Base-by-base conservation (phyloP, 2,113 vertebrate genomes). In the Lates calcarifer region DNA sequence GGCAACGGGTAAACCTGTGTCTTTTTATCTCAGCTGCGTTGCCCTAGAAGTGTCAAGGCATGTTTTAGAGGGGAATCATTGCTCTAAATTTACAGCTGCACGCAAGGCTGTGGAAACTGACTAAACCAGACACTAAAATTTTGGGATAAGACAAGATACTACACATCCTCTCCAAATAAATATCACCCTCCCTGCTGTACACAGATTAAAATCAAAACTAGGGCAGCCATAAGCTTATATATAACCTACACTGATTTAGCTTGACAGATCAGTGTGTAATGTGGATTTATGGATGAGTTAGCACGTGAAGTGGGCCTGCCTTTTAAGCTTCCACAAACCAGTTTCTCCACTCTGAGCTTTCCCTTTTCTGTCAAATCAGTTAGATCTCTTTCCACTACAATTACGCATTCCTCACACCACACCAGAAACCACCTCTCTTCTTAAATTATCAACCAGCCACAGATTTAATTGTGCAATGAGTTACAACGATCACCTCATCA, bases 21-120 rank as follows among this genome's bases (percentile, higher is more conserved):
- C 47, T 66, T 77, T 89, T 78, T 64, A 55, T 81, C 77, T 63
- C 61, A 26, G 55, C 55, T 66, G 67, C 43, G 51, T 56, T 76
- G 63, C 69, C 88, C 78, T 63, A 76, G 64, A 91, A 82, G 74
- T 75, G 89, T 94, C 82, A 49, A 90, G 89, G 87, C 92, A 93
- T 84, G 90, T 94, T 93, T 90, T 49, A 78, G 53, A 77, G 66
- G 15, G 31, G 29, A 66, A 79, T 81, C 55, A 29, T 58, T 78
- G 63, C 83, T 85, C 57, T 51, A 37, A 81, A 87, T 76, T 90
- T 87, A 85, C 77, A 75, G 85, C 90, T 90, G 35, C 77, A 88
- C 89, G 90, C 79, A 67, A 61, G 91, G 89, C 84, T 43, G 58
- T 85, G 84, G 72, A 89, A 93, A 90, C 81, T 81, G 75, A 88